Evolutionary conservation across 2,113 vertebrate genomes (phyloP).

Genomic region (Rissa tridactyla): DNA sequence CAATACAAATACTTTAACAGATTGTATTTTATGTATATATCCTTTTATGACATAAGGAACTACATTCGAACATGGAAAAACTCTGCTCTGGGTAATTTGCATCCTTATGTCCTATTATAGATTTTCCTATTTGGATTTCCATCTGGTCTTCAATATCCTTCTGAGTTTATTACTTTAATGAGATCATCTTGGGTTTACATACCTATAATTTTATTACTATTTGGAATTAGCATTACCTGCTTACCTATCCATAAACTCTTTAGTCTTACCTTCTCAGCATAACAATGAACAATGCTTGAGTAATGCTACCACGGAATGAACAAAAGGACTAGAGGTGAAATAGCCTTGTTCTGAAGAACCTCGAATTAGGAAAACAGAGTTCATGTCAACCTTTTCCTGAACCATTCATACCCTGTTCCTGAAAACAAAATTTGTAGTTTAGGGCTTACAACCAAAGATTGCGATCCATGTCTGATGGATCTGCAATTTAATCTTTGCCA

Average conservation of each 20-base stretch:
- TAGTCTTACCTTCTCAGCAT: constrained; percentile 18
- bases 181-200: constrained; percentile 67
- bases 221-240: constrained; percentile 56
- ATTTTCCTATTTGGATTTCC: constrained; percentile 74
- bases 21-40: constrained; percentile 76
- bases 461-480: background rate
- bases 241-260: constrained; percentile 31
- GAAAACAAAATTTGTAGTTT: background rate
- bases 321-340: background rate
- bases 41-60: constrained; percentile 71
- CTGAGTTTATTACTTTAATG: constrained; percentile 74
- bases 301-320: background rate
- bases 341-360: background rate
- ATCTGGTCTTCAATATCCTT: constrained; percentile 71
- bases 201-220: constrained; percentile 64
- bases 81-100: constrained; percentile 71
- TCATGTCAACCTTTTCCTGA: background rate
- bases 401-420: background rate
- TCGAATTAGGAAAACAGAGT: background rate
- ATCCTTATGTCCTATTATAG: constrained; percentile 75
- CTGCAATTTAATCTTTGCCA: background rate
- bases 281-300: background rate
- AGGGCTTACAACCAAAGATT: background rate
- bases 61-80: constrained; percentile 73
- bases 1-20: constrained; percentile 72